Evolutionary conservation across 2,888 invertebrate species (phyloP).

Genomic region (Tenodera sinensis): DNA sequence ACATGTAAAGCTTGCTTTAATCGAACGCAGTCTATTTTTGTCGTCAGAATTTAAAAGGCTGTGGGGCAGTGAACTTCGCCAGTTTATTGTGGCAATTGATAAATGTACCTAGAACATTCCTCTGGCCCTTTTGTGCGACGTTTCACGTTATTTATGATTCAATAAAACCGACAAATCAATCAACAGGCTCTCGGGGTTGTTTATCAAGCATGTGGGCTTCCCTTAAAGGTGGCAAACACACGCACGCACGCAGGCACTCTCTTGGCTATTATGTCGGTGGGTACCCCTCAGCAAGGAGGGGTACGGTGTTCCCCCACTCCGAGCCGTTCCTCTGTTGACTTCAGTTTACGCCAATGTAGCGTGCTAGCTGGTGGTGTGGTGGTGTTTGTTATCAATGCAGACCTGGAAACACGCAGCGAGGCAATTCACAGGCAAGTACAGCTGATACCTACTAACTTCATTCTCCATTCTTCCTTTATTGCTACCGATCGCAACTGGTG

Average conservation of each 20-base stretch:
- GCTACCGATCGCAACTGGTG: too few relatives aligned
- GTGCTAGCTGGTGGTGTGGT: background rate
- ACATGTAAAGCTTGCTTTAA: too few relatives aligned
- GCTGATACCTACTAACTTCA: too few relatives aligned
- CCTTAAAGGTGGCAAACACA: background rate
- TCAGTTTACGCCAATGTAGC: constrained; percentile 17
- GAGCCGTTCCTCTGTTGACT: background rate
- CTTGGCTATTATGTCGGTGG: background rate
- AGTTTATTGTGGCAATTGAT: background rate
- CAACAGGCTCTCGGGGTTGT: background rate
- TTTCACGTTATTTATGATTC: background rate
- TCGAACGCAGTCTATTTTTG: too few relatives aligned
- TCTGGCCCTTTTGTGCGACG: background rate
- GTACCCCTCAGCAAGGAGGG: background rate
- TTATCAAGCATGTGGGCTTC: background rate
- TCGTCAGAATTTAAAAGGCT: too few relatives aligned
- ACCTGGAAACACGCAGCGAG: background rate
- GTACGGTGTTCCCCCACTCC: background rate
- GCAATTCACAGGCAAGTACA: background rate
- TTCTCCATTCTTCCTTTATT: too few relatives aligned
- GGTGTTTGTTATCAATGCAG: background rate
- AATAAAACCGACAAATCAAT: background rate
- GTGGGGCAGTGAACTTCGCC: too few relatives aligned
- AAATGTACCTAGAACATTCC: background rate
- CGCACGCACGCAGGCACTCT: background rate